Percentiles rank a stretch among this genome's conserved stretches.
These are phyloP conservation scores for Tetragonula carbonaria DNA, from an alignment of 2,888 invertebrate genomes.

Conservation along the genomic window DNA sequence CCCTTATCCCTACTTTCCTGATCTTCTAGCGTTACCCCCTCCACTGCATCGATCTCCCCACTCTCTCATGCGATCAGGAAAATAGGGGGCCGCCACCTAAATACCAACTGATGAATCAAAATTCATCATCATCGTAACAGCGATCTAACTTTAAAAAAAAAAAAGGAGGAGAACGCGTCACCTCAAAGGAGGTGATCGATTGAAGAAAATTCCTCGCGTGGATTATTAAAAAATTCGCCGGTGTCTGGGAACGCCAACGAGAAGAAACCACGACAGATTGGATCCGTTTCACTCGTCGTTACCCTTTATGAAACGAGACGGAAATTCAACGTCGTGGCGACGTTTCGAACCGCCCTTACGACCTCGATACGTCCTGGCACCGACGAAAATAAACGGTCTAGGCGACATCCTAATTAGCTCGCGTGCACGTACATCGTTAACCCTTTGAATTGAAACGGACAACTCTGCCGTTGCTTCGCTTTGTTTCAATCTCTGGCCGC, in stretches of 20 bases:
- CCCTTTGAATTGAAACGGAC: conserved; percentile 38
- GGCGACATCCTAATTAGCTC: conserved; percentile 44
- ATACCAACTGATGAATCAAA: too few relatives aligned
- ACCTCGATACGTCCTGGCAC: neutral
- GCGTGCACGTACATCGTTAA: conserved; percentile 18
- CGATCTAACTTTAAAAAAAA: too few relatives aligned
- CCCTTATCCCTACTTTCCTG: too few relatives aligned
- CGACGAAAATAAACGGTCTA: conserved; percentile 41
- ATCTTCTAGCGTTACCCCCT: too few relatives aligned
- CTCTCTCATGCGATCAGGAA: too few relatives aligned
- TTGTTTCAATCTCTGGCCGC: conserved; percentile 14
- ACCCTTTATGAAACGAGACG: conserved; percentile 6
- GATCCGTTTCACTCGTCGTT: conserved; percentile 11
- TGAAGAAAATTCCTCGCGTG: too few relatives aligned
- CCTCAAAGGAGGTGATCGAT: too few relatives aligned
- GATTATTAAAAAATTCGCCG: neutral
- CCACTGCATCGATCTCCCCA: too few relatives aligned
- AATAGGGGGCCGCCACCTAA: too few relatives aligned
- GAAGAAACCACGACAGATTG: neutral
- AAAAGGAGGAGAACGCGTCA: too few relatives aligned
- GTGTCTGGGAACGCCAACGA: conserved; percentile 12
- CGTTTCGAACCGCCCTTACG: neutral
- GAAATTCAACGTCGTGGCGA: neutral
- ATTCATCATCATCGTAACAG: too few relatives aligned
- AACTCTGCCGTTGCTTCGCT: conserved; percentile 17